A percentile compares a stretch with the other conserved stretches of the same genome.
phyloP scores from a whole-genome alignment of 2,888 invertebrate species.

The Spilosoma lubricipeda region DNA sequence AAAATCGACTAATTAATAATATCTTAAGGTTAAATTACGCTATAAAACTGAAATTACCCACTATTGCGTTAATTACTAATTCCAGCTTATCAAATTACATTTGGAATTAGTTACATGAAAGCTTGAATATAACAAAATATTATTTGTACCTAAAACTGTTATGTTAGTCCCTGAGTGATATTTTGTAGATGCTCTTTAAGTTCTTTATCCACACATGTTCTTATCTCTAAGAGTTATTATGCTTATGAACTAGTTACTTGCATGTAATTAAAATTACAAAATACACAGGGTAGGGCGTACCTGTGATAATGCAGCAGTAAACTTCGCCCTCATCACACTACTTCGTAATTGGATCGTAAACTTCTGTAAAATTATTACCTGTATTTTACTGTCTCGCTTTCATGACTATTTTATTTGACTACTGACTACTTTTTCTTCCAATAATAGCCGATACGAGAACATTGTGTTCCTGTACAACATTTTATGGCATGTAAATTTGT shows the following conservation, averaged over 20 bases:
- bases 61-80: conserved; percentile 48
- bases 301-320: conserved; percentile 62
- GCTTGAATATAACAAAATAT: conserved; percentile 25
- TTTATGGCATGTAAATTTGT: conserved; percentile 46
- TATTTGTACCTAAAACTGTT: conserved; percentile 19
- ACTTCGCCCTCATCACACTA: conserved; percentile 67
- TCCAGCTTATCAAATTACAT: conserved; percentile 45
- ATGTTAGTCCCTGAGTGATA: conserved; percentile 12
- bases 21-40: conserved; percentile 56
- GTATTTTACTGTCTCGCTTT: conserved; percentile 59
- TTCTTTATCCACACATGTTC: conserved; percentile 20
- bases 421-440: conserved; percentile 50
- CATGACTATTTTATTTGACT: conserved; percentile 62
- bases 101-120: conserved; percentile 41
- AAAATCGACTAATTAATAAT: conserved; percentile 66
- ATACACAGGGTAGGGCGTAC: conserved; percentile 48
- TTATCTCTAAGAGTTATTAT: conserved; percentile 46
- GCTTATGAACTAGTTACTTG: conserved; percentile 30
- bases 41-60: conserved; percentile 47
- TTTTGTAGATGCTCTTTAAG: conserved; percentile 31
- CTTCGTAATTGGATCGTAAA: conserved; percentile 71
- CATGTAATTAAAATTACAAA: conserved; percentile 47
- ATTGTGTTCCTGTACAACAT: conserved; percentile 31
- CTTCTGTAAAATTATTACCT: conserved; percentile 64
- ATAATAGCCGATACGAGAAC: conserved; percentile 43